Base-by-base conservation (phyloP, 2,888 invertebrate genomes). In the Leucoptera coffeella region DNA sequence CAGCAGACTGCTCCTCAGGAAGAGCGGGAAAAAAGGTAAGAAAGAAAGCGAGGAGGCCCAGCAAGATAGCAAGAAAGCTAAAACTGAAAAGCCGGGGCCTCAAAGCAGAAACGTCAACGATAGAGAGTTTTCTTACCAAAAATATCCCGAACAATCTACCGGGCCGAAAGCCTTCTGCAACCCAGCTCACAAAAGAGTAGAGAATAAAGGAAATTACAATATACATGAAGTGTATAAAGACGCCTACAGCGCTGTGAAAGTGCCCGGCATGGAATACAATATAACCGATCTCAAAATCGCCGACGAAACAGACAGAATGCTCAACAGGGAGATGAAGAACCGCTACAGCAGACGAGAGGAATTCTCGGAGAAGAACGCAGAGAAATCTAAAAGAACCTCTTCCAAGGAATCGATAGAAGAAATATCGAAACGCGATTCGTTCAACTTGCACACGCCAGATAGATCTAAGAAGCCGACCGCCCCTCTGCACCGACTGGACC, bases 11-110 rank as follows among this genome's bases (percentile, higher is more conserved):
- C 67, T 84, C 22, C 65, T 81, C 21, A 72, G 84, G 37, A 78
- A 80, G 39, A 84, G 83, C 29, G 82, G 80, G 15, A 82, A 82
- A 44, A 82, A 82, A 47, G 78, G 79, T 32, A 77, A 81, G 38
- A 69, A 75, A 30, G 73, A 74, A 17, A 65, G 65, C 21, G 61
- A 60, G 10, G 71, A 62, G 17, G 47, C 52, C 15, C 54, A 57
- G 27, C 51, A 54, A 25, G 69, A 67, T 28, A 45, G 56, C 3
- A 72, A 58, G 35, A 55, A 61, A 38, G 45, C 52, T 12, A 62
- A 62, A 41, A 53, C 52, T 7, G 64, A 67, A 1, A 61, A 59
- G 37, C 17, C 17, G 6, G 30, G 45, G 4, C 32, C 47, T 15
- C 44, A 57, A 9, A 60, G 58, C 32, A 65, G 60, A 33, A 64